These are phyloP conservation scores for Callitettix versicolor DNA, from an alignment of 1,140 invertebrate genomes.

Conservation along the genomic window DNA sequence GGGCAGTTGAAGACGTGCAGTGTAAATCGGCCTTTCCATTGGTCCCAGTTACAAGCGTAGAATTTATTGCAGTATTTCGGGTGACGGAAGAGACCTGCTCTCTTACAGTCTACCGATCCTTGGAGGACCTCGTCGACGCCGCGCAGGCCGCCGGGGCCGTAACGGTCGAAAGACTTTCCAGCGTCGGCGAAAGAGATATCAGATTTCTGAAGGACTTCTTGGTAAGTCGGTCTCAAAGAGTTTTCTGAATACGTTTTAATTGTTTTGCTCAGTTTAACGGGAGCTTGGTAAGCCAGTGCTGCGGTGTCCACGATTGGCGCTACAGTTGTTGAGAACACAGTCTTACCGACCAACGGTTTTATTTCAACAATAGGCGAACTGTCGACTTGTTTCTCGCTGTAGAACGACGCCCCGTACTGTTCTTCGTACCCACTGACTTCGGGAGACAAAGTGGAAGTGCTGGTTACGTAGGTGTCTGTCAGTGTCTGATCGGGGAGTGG, in stretches of 20 bases:
- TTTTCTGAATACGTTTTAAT: background rate
- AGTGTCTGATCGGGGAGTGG: background rate
- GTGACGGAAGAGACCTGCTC: constrained; percentile 70
- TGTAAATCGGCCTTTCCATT: constrained; percentile 64
- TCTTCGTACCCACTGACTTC: background rate
- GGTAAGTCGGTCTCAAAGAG: background rate
- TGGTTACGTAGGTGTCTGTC: constrained; percentile 9
- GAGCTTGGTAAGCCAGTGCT: background rate
- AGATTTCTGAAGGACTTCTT: background rate
- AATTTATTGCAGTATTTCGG: constrained; percentile 75
- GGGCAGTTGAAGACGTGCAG: constrained; percentile 73
- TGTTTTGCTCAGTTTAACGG: too few species aligned
- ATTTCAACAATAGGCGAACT: constrained; percentile 20
- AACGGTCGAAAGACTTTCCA: constrained; percentile 37
- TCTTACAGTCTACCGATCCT: constrained; percentile 54
- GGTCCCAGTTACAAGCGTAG: constrained; percentile 75
- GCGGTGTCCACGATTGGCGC: too few species aligned
- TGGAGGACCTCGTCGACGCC: constrained; percentile 41
- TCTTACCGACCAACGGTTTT: constrained; percentile 16
- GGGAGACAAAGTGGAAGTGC: constrained; percentile 3
- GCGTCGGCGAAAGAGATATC: background rate
- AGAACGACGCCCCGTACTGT: constrained; percentile 1
- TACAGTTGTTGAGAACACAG: constrained; percentile 10
- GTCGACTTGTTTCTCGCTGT: background rate
- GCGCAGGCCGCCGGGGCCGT: constrained; percentile 38